Evolutionary conservation across 2,888 invertebrate genomes (phyloP).

Genomic region (Rhagophthalmus giganteus): DNA sequence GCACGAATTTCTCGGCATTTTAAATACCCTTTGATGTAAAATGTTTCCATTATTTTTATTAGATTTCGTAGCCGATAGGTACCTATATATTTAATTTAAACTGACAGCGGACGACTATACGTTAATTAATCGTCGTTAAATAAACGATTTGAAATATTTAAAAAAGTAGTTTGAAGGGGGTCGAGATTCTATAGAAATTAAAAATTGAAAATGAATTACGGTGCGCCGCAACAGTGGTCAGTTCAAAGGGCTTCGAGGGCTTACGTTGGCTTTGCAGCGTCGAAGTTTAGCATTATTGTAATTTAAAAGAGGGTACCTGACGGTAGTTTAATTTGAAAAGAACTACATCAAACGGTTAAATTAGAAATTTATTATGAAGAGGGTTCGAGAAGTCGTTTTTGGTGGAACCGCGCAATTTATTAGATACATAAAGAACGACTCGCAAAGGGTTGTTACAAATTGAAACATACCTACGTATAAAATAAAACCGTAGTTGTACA

Average conservation of each 20-base stretch:
- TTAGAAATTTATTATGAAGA: too few relatives aligned
- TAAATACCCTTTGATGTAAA: neutral
- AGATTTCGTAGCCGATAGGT: too few relatives aligned
- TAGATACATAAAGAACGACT: too few relatives aligned
- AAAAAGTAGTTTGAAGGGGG: too few relatives aligned
- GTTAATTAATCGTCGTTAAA: too few relatives aligned
- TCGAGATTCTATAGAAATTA: too few relatives aligned
- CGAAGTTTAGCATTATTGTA: constrained; percentile 27
- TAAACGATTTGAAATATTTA: too few relatives aligned
- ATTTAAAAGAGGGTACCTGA: constrained; percentile 21
- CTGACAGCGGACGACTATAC: too few relatives aligned
- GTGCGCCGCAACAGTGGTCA: constrained; percentile 26
- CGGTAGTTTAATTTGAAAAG: constrained; percentile 21
- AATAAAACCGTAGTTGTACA: constrained; percentile 17
- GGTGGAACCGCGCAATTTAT: too few relatives aligned
- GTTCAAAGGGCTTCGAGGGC: constrained; percentile 25
- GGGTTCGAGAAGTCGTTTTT: neutral
- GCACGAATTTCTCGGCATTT: neutral
- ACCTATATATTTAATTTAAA: too few relatives aligned
- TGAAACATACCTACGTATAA: constrained; percentile 25
- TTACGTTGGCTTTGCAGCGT: constrained; percentile 31
- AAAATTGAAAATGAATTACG: constrained; percentile 28
- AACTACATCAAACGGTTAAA: too few relatives aligned
- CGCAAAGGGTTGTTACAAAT: constrained; percentile 22
- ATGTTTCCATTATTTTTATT: neutral